Evolutionary conservation across 1,140 invertebrate species (phyloP), one percentile per base, ranked within the genome.

Genomic region (Solen grandis): DNA sequence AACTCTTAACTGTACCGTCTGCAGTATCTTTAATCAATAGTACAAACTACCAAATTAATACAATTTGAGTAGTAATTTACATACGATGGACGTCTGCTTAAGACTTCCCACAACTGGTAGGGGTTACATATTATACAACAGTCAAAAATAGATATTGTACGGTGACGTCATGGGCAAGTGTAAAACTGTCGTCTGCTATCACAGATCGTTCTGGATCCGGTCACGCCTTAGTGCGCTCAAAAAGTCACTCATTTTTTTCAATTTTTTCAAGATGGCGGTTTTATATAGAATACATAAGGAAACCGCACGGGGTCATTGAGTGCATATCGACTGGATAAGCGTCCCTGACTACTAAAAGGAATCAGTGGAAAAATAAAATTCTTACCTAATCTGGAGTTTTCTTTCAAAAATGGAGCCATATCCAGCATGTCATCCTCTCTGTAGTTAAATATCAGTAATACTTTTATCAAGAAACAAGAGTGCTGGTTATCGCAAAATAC

Each of bases 381-480:
- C 87, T 87, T 90, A 96, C 95, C 96, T 93, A 99, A 93, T 93
- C 99, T 94, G 74, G 98, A 99, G 92, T 99, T 99, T 93, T 97
- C 96, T 92, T 96, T 97, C 62, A 99, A 93, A 93, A 98, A 99
- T 36, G 97, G 97, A 13, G 99, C 99, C 94, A 99, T 95, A 93
- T 99, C 99, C 82, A 99, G 92, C 85, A 99, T 94, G 93, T 99
- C 99, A 89, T 99, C 98, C 93, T 99, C 99, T 89, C 92, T 93
- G 85, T 46, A 19, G 41, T 8, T 10, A 46, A 46, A 46, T n/a
- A n/a, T n/a, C n/a, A n/a, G n/a, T n/a, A n/a, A n/a, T n/a, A n/a
- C n/a, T n/a, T n/a, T n/a, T n/a, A n/a, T n/a, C n/a, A n/a, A n/a
- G n/a, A n/a, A n/a, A n/a, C n/a, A n/a, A n/a, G n/a, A n/a, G n/a